Percentiles rank a stretch among this genome's conserved stretches.
These are phyloP conservation scores for Tiphia femorata DNA, from an alignment of 2,888 invertebrate species.

Conservation along the genomic window DNA sequence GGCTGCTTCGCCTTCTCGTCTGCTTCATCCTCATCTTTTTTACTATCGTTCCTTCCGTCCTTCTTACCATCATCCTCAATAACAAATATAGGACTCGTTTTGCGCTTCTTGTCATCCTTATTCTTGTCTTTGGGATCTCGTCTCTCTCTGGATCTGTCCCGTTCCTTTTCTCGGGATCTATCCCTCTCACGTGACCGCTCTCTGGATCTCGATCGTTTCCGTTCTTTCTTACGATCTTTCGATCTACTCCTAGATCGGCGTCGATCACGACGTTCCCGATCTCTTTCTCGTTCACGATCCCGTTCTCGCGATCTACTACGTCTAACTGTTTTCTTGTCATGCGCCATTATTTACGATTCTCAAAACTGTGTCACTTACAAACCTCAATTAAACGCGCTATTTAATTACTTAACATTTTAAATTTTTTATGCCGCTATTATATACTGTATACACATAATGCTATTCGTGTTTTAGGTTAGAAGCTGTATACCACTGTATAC, in stretches of 20 bases:
- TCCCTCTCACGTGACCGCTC: constrained; percentile 54
- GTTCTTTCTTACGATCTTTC: constrained; percentile 61
- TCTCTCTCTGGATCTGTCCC: constrained; percentile 39
- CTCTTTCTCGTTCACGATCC: constrained; percentile 65
- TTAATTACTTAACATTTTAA: not conserved
- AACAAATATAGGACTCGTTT: constrained; percentile 65
- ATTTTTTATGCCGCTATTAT: not conserved
- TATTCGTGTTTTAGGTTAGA: too few relatives aligned
- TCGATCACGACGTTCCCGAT: constrained; percentile 56
- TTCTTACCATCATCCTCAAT: constrained; percentile 65
- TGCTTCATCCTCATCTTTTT: constrained; percentile 60
- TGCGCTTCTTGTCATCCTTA: constrained; percentile 63
- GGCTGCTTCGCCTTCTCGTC: constrained; percentile 46
- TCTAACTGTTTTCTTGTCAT: constrained; percentile 70
- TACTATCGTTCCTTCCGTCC: constrained; percentile 59
- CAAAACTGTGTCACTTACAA: not conserved
- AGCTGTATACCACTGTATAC: too few relatives aligned
- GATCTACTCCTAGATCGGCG: constrained; percentile 50
- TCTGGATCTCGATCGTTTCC: constrained; percentile 68
- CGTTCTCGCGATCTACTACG: constrained; percentile 70
- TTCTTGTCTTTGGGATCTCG: constrained; percentile 58
- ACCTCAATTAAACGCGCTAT: too few relatives aligned
- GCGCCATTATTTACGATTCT: constrained; percentile 65
- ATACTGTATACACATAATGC: too few relatives aligned
- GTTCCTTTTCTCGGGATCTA: constrained; percentile 47